Evolutionary conservation across 2,797 vertebrate genomes (phyloP).

Genomic region (Notoglanidium macrostoma): DNA sequence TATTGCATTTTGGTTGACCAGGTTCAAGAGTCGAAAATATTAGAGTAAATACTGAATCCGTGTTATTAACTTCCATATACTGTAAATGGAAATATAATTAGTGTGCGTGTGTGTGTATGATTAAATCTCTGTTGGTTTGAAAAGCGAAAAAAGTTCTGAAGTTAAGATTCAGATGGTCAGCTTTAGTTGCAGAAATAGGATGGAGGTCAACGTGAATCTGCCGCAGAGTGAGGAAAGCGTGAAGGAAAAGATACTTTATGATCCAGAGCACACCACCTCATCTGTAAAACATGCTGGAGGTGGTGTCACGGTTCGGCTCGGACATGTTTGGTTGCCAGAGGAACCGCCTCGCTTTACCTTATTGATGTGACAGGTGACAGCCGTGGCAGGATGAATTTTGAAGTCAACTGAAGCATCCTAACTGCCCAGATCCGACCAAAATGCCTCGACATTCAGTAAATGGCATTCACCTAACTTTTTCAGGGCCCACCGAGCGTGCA

Average conservation of each 20-base stretch:
- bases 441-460: background rate
- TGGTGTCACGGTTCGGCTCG: background rate
- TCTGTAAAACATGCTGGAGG: conserved; percentile 10
- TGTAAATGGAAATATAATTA: background rate
- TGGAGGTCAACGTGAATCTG: background rate
- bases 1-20: background rate
- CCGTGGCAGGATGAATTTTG: conserved; percentile 13
- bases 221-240: background rate
- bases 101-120: background rate
- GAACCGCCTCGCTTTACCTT: background rate
- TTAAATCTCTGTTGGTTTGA: background rate
- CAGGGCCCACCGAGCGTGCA: background rate
- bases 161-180: background rate
- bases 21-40: background rate
- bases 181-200: background rate
- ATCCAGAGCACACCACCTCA: background rate
- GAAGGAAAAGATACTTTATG: background rate
- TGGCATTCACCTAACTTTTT: conserved; percentile 7
- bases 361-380: conserved; percentile 20
- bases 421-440: background rate
- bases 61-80: conserved; percentile 4
- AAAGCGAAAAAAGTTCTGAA: background rate
- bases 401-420: conserved; percentile 18
- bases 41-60: background rate
- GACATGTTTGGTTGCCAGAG: conserved; percentile 7